Conservation (phyloP, 2,113 vertebrate species). For the Orientallactaga bullata region DNA sequence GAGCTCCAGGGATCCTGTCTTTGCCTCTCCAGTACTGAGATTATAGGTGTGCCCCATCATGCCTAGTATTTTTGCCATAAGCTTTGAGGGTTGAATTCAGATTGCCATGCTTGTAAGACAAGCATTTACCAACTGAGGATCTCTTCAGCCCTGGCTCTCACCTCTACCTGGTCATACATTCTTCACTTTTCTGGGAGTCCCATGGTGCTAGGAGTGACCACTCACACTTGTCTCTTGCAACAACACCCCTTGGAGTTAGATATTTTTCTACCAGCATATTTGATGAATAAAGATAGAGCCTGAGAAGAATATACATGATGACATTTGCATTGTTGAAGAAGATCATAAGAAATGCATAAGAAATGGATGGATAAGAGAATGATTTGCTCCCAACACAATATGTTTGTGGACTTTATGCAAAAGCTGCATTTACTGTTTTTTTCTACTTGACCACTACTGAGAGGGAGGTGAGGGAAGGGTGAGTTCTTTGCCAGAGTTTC, state of each 20-base stretch:
- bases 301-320: too few relatives aligned
- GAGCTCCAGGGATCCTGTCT: too few relatives aligned
- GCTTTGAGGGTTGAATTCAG: too few relatives aligned
- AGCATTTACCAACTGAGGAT: neutral
- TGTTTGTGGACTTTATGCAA: neutral
- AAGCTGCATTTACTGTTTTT: neutral
- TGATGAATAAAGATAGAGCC: neutral
- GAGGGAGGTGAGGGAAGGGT: neutral
- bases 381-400: neutral
- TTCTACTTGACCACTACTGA: neutral
- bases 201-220: neutral
- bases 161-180: neutral
- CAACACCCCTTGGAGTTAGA: neutral
- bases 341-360: accelerated
- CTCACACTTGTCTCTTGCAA: neutral
- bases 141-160: neutral
- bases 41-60: too few relatives aligned
- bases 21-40: too few relatives aligned
- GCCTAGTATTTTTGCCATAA: too few relatives aligned
- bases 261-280: neutral
- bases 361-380: neutral
- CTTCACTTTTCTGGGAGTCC: accelerated
- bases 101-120: too few relatives aligned
- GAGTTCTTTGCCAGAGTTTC: neutral
- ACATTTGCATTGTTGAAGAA: neutral